A percentile compares a stretch with the other conserved stretches of the same genome.
phyloP scores from a whole-genome alignment of 2,888 invertebrate genomes.

The Amphipoea oculea region DNA sequence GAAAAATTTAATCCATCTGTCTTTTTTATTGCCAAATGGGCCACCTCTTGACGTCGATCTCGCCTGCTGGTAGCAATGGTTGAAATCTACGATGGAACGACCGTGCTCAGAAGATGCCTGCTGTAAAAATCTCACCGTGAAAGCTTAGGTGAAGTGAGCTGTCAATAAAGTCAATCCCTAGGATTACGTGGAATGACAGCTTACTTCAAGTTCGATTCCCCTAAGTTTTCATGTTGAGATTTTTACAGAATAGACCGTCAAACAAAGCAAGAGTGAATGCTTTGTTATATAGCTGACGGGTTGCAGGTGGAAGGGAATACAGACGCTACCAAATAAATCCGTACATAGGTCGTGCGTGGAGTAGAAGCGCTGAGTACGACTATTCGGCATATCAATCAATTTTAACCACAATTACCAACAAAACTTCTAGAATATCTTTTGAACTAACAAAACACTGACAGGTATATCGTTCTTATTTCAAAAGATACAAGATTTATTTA shows the following conservation, averaged over 20 bases:
- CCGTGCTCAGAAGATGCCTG: neutral
- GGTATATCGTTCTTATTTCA: constrained; percentile 28
- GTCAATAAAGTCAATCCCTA: too few species aligned
- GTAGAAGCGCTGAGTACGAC: neutral
- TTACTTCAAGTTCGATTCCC: neutral
- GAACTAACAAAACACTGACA: constrained; percentile 34
- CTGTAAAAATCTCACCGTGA: neutral
- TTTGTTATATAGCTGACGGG: neutral
- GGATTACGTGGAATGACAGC: neutral
- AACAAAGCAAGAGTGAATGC: too few species aligned
- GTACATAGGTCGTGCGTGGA: neutral
- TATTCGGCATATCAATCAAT: neutral
- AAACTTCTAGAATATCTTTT: constrained; percentile 27
- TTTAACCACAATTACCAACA: constrained; percentile 5
- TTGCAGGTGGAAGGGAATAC: too few species aligned
- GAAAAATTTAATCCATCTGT: neutral
- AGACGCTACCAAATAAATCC: neutral
- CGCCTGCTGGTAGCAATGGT: neutral
- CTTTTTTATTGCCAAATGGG: neutral
- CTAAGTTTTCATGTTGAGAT: neutral
- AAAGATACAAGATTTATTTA: constrained; percentile 32
- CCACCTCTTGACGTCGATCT: too few species aligned
- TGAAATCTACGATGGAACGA: neutral
- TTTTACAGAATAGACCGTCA: neutral
- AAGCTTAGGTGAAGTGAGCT: too few species aligned